Percentiles rank a stretch among this genome's conserved stretches.
Conservation (phyloP, 1,140 invertebrate genomes). For the Papilio helenus region DNA sequence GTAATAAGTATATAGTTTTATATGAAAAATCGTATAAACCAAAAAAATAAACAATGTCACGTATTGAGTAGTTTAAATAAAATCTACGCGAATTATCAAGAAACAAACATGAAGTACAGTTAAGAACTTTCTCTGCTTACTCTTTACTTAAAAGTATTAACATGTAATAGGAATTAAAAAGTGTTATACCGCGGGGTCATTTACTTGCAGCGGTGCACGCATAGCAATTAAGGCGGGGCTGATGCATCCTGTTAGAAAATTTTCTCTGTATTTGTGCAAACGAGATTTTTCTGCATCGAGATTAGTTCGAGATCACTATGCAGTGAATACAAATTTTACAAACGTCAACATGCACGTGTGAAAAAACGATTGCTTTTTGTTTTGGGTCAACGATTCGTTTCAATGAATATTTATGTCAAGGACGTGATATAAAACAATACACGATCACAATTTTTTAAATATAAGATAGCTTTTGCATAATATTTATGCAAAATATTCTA, state of each 20-base stretch:
- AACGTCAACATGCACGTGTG: neutral
- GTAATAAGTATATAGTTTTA: no score
- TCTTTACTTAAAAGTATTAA: neutral
- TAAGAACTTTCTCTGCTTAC: neutral
- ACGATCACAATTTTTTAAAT: neutral
- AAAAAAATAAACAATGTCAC: no score
- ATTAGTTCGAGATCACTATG: neutral
- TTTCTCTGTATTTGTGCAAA: slow-evolving; percentile 5
- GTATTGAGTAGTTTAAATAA: no score
- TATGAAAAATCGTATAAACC: no score
- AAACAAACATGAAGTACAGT: neutral
- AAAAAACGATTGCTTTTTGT: neutral
- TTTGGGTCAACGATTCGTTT: neutral
- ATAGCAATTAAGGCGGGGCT: neutral
- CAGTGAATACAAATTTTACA: neutral
- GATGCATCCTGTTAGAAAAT: slow-evolving; percentile 6
- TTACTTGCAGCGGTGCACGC: slow-evolving; percentile 1
- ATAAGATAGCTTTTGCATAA: no score
- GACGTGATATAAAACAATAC: neutral
- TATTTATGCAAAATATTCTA: neutral
- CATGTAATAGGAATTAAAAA: neutral
- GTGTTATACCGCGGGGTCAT: neutral
- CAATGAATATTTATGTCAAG: slow-evolving; percentile 1
- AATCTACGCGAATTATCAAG: neutral
- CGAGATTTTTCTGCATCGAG: neutral